Conservation (phyloP, 2,888 invertebrate species). For the Sarcophaga carnaria region DNA sequence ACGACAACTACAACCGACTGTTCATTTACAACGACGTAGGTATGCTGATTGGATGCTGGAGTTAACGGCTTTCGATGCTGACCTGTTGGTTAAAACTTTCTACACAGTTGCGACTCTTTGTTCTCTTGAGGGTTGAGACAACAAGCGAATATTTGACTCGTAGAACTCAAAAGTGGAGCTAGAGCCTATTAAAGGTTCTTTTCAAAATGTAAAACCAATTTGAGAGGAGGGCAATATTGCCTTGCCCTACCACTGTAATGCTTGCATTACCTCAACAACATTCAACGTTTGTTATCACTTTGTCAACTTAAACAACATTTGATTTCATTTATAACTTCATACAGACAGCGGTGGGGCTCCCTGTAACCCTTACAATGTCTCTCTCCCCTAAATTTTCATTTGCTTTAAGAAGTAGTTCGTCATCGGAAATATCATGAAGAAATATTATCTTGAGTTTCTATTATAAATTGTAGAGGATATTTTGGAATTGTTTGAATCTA, state of each 20-base stretch:
- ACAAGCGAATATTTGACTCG: too few species aligned
- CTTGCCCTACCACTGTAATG: not conserved
- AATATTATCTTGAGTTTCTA: slow-evolving; percentile 26
- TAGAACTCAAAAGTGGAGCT: too few species aligned
- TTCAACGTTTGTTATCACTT: slow-evolving; percentile 16
- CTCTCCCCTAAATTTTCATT: slow-evolving; percentile 1
- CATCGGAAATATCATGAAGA: not conserved
- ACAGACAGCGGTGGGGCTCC: not conserved
- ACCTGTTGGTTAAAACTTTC: too few species aligned
- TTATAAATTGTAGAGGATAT: slow-evolving; percentile 55
- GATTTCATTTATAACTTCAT: slow-evolving; percentile 20
- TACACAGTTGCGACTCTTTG: too few species aligned
- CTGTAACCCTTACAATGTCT: slow-evolving; percentile 18
- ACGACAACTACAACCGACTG: too few species aligned
- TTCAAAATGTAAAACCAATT: too few species aligned
- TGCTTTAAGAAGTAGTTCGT: not conserved
- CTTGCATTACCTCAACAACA: not conserved
- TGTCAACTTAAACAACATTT: slow-evolving; percentile 51
- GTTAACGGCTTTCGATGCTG: too few species aligned
- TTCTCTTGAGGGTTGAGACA: too few species aligned
- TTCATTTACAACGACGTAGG: too few species aligned
- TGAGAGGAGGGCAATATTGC: too few species aligned
- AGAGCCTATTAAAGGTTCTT: too few species aligned
- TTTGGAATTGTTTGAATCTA: slow-evolving; percentile 44
- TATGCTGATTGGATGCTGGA: too few species aligned